phyloP scores from a whole-genome alignment of 2,888 invertebrate species.

The Buathra laborator region DNA sequence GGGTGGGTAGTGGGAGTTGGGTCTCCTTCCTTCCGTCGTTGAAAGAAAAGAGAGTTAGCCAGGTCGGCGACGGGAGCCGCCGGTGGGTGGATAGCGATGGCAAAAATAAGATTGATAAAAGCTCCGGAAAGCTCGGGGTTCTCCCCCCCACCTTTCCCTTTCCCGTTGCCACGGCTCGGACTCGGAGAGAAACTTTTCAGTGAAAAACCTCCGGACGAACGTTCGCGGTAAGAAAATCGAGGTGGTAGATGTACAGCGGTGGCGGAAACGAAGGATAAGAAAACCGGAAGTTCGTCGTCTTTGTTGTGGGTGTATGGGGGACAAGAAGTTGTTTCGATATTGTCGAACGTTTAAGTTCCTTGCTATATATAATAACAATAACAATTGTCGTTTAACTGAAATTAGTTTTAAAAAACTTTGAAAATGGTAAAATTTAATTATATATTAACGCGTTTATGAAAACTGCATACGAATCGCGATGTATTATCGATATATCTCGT shows the following conservation, averaged over 20 bases:
- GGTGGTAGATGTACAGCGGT: constrained; percentile 64
- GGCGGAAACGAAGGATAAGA: constrained; percentile 57
- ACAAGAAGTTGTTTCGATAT: neutral
- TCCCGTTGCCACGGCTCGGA: constrained; percentile 48
- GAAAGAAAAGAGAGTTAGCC: constrained; percentile 37
- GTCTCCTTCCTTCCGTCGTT: constrained; percentile 70
- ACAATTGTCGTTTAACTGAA: neutral
- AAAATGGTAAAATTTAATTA: neutral
- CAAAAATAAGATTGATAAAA: constrained; percentile 75
- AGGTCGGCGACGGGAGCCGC: constrained; percentile 29
- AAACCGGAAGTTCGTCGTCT: constrained; percentile 31
- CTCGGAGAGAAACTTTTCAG: constrained; percentile 58
- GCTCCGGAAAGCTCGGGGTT: constrained; percentile 65
- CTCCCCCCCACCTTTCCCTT: constrained; percentile 4
- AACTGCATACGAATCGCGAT: neutral
- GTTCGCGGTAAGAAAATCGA: constrained; percentile 48
- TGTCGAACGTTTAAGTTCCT: neutral
- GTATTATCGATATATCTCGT: neutral
- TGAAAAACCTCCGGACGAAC: constrained; percentile 61
- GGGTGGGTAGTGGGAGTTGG: neutral
- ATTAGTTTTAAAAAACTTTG: neutral
- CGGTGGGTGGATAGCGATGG: constrained; percentile 61
- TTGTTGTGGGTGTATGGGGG: neutral
- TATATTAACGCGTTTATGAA: neutral
- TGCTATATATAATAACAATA: neutral